These are phyloP conservation scores for Amazona vittata DNA, from an alignment of 2,113 vertebrate genomes.

Conservation along the genomic window DNA sequence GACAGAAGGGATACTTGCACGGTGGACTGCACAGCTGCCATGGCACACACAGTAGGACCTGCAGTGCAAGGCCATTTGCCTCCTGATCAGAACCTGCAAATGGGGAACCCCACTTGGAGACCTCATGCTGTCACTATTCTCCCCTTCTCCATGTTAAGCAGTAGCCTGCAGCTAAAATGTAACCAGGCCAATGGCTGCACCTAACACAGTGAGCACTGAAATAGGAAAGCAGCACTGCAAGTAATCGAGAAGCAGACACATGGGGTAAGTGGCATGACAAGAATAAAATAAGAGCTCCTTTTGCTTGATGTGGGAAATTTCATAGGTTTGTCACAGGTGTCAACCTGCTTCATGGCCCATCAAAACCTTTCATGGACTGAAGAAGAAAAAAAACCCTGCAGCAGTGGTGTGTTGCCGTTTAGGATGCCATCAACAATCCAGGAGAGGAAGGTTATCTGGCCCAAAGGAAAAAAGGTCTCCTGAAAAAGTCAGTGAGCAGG, in stretches of 20 bases:
- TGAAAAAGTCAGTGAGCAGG: neutral
- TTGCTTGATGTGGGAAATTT: neutral
- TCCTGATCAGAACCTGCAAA: neutral
- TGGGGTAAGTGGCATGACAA: neutral
- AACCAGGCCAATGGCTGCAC: neutral
- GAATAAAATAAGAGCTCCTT: neutral
- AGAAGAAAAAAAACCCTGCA: neutral
- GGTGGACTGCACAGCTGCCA: neutral
- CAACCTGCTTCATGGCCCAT: neutral
- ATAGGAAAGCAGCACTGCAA: neutral
- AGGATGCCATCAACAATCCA: neutral
- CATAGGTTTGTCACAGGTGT: neutral
- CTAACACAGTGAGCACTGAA: rapidly evolving
- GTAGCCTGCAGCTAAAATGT: neutral
- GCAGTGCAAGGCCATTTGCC: neutral
- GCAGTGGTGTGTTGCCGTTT: neutral
- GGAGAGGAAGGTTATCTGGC: neutral
- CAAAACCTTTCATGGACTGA: neutral
- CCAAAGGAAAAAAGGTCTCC: neutral
- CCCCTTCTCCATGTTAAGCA: neutral
- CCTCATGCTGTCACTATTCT: neutral
- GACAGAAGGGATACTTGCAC: neutral
- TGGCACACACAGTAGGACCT: rapidly evolving
- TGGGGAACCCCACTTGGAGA: neutral
- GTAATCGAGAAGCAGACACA: neutral